Evolutionary conservation across 2,888 invertebrate species (phyloP).

Genomic region (Cataglyphis albicans): DNA sequence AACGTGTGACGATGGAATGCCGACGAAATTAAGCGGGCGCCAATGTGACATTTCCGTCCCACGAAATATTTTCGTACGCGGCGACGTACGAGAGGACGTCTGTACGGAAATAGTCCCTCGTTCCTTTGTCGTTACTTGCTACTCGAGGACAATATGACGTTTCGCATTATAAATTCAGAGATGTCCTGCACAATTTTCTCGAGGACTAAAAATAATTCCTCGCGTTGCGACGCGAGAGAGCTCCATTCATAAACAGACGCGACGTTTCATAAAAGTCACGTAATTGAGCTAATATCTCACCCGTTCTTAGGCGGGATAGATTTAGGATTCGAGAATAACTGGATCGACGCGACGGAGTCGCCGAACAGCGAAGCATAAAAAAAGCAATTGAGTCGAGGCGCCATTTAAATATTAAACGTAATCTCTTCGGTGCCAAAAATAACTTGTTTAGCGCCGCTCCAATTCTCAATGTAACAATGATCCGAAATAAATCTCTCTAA

Average conservation of each 20-base stretch:
- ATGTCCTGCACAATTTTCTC: background rate
- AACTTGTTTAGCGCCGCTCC: conserved; percentile 33
- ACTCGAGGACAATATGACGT: conserved; percentile 32
- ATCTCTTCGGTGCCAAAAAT: conserved; percentile 30
- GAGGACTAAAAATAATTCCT: conserved; percentile 33
- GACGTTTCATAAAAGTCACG: conserved; percentile 35
- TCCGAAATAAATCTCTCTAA: conserved; percentile 39
- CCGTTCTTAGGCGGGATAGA: background rate
- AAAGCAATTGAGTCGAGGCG: conserved; percentile 26
- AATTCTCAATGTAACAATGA: conserved; percentile 9
- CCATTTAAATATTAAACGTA: conserved; percentile 15
- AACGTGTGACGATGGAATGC: conserved; percentile 67
- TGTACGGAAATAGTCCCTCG: conserved; percentile 62
- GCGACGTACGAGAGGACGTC: conserved; percentile 63
- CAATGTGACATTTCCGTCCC: conserved; percentile 61
- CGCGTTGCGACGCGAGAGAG: background rate
- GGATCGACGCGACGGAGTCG: background rate
- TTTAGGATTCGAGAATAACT: conserved; percentile 6
- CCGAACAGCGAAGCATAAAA: conserved; percentile 3
- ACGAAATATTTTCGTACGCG: conserved; percentile 71
- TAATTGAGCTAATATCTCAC: background rate
- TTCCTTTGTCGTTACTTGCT: conserved; percentile 21
- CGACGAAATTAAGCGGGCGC: conserved; percentile 56
- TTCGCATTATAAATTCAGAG: background rate
- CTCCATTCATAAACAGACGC: conserved; percentile 2